phyloP scores from a whole-genome alignment of 2,113 vertebrate genomes.

The Prunella himalayana region DNA sequence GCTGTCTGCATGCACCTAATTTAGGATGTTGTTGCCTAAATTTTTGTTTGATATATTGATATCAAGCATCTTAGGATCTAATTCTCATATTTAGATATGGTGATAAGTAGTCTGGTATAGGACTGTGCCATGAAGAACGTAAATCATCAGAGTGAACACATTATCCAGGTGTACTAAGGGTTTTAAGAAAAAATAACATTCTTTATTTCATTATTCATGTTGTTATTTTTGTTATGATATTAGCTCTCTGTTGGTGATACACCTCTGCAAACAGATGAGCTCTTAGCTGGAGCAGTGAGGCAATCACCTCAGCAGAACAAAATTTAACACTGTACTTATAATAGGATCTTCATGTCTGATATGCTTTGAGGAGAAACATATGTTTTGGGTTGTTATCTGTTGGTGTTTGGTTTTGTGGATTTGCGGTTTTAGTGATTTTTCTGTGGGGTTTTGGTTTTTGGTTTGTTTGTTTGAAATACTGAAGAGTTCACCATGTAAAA shows the following conservation, averaged over 20 bases:
- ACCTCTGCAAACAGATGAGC: background rate
- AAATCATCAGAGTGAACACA: rapidly evolving
- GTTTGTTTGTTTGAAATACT: background rate
- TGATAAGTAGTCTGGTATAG: background rate
- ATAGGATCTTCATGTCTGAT: background rate
- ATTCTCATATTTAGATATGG: background rate
- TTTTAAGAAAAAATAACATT: background rate
- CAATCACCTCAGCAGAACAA: background rate
- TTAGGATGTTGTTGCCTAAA: background rate
- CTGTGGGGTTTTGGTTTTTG: too few relatives aligned
- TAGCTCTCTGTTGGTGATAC: background rate
- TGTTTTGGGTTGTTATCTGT: background rate
- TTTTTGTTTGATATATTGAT: background rate
- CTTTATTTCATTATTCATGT: background rate
- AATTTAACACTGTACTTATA: background rate
- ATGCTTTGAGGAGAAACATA: background rate
- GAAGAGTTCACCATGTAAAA: background rate
- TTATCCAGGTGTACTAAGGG: background rate
- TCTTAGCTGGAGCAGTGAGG: background rate
- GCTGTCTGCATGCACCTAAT: background rate
- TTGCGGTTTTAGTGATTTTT: background rate
- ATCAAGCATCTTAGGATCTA: background rate
- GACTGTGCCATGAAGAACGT: background rate
- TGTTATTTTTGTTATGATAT: background rate
- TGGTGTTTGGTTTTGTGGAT: background rate